Percentiles rank a stretch among this genome's conserved stretches.
These are phyloP conservation scores for Lasioglossum albipes DNA, from an alignment of 1,140 invertebrate species.

Conservation along the genomic window DNA sequence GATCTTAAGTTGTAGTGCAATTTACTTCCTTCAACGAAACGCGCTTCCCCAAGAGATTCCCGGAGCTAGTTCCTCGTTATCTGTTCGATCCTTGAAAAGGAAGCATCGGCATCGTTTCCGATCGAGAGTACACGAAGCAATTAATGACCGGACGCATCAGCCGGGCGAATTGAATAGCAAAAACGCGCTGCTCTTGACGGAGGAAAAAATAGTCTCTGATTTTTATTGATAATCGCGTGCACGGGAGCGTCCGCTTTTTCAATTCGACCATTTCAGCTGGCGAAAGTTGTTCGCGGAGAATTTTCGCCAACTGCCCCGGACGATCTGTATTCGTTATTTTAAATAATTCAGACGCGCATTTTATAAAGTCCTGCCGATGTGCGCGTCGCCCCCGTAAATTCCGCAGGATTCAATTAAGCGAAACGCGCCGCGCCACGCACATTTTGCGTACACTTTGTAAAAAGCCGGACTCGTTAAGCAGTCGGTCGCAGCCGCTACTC, in stretches of 20 bases:
- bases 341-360: background rate
- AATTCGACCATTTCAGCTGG: too few species aligned
- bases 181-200: too few species aligned
- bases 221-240: too few species aligned
- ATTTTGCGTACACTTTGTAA: constrained; percentile 3
- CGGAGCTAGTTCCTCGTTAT: too few species aligned
- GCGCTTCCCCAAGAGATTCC: too few species aligned
- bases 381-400: constrained; percentile 6
- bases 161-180: background rate
- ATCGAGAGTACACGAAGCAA: background rate
- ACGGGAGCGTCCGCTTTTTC: too few species aligned
- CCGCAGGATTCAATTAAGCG: constrained; percentile 33
- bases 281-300: background rate
- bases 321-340: background rate
- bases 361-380: constrained; percentile 7
- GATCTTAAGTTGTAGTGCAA: too few species aligned
- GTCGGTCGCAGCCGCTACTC: constrained; percentile 24
- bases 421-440: background rate
- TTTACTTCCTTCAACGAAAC: too few species aligned
- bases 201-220: too few species aligned
- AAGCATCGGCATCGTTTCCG: too few species aligned
- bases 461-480: constrained; percentile 31
- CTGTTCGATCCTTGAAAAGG: too few species aligned
- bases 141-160: background rate
- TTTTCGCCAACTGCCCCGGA: background rate